A percentile compares a stretch with the other conserved stretches of the same genome.
phyloP scores from a whole-genome alignment of 2,113 vertebrate species.

The Trinectes maculatus region DNA sequence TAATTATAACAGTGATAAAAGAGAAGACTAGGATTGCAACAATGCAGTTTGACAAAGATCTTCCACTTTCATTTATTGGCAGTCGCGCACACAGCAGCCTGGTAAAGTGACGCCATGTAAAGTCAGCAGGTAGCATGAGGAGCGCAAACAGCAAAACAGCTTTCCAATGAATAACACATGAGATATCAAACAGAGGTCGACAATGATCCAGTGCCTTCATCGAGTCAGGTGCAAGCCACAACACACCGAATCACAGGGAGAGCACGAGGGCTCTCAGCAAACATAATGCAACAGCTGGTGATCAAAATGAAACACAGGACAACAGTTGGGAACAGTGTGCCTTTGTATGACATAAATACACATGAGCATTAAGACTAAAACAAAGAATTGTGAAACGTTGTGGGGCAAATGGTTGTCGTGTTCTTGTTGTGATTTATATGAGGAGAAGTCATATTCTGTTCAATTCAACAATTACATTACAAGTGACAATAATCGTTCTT shows the following conservation, averaged over 20 bases:
- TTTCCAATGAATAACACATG: slow-evolving; percentile 78
- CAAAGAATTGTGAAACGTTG: neutral
- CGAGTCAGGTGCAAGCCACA: slow-evolving; percentile 35
- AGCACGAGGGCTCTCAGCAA: slow-evolving; percentile 28
- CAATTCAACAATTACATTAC: too few relatives aligned
- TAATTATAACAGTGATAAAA: too few relatives aligned
- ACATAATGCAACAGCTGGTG: slow-evolving; percentile 37
- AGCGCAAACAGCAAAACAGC: slow-evolving; percentile 73
- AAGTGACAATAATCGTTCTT: too few relatives aligned
- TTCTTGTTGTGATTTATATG: too few relatives aligned
- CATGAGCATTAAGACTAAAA: neutral
- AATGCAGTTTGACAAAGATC: slow-evolving; percentile 51
- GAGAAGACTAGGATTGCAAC: too few relatives aligned
- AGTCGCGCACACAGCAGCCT: slow-evolving; percentile 45
- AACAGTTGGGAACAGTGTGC: slow-evolving; percentile 1
- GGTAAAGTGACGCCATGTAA: slow-evolving; percentile 65
- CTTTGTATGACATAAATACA: slow-evolving; percentile 38
- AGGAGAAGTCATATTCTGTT: too few relatives aligned
- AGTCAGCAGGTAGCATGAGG: slow-evolving; percentile 73
- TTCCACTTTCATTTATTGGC: slow-evolving; percentile 64
- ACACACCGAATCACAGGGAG: slow-evolving; percentile 6
- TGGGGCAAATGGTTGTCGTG: too few relatives aligned
- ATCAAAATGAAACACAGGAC: slow-evolving; percentile 49
- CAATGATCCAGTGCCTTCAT: slow-evolving; percentile 52
- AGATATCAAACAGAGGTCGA: slow-evolving; percentile 68